Percentiles rank a stretch among this genome's conserved stretches.
Conservation (phyloP, 2,797 vertebrate species). For the Danio kyathit region DNA sequence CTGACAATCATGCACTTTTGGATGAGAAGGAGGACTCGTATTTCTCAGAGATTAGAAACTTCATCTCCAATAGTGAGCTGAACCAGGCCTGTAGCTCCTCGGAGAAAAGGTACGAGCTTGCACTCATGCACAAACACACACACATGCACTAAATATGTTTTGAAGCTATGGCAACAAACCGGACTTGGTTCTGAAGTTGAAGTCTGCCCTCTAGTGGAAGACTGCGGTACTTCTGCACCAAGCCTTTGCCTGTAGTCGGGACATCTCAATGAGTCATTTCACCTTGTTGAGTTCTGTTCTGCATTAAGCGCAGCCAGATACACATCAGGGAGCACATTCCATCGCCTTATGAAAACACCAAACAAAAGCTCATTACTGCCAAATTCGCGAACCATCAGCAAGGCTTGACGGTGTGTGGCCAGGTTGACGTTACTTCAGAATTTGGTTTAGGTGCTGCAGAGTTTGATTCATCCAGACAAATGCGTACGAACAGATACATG, state of each 20-base stretch:
- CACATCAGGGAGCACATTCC: conserved; percentile 31
- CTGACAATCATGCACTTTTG: conserved; percentile 99
- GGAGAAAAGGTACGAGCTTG: conserved; percentile 87
- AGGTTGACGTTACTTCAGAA: conserved; percentile 6
- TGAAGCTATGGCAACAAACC: conserved; percentile 50
- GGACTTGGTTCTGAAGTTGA: not conserved
- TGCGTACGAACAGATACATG: conserved; percentile 38
- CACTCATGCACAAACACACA: conserved; percentile 26
- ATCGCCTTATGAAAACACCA: conserved; percentile 42
- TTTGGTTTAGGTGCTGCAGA: not conserved
- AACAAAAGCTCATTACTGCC: conserved; percentile 52
- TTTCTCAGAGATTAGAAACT: conserved; percentile 99
- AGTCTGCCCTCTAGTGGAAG: conserved; percentile 52
- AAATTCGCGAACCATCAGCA: conserved; percentile 21
- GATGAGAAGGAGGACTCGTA: conserved; percentile 98
- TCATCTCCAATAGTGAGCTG: conserved; percentile 97
- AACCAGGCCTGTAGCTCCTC: conserved; percentile 90
- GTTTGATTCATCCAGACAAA: conserved; percentile 16
- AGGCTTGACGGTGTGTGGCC: conserved; percentile 11
- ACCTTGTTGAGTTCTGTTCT: conserved; percentile 35
- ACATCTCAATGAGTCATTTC: conserved; percentile 48
- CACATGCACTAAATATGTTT: conserved; percentile 44
- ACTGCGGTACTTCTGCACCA: conserved; percentile 1
- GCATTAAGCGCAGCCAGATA: conserved; percentile 48
- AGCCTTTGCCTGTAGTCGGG: not conserved